A percentile compares a stretch with the other conserved stretches of the same genome.
Evolutionary conservation across 2,888 invertebrate genomes (phyloP).

Genomic region (Rhagonycha fulva): DNA sequence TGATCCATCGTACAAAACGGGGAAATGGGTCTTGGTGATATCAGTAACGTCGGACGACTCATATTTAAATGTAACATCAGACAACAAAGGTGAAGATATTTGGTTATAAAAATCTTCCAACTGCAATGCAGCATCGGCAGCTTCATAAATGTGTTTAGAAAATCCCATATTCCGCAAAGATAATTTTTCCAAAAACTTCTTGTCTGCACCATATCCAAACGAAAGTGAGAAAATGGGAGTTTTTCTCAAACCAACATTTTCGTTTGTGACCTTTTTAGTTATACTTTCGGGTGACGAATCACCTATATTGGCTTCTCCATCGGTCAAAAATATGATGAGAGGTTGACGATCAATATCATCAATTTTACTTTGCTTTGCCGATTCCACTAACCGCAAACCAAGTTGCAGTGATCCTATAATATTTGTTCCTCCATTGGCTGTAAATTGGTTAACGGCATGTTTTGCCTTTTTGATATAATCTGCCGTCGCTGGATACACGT

Average conservation of each 20-base stretch:
- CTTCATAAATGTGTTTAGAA: conserved; percentile 73
- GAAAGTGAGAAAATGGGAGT: conserved; percentile 67
- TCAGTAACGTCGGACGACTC: conserved; percentile 60
- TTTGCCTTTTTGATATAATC: conserved; percentile 65
- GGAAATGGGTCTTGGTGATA: conserved; percentile 61
- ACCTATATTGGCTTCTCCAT: conserved; percentile 68
- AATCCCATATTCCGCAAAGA: conserved; percentile 70
- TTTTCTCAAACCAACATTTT: conserved; percentile 54
- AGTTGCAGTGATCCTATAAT: conserved; percentile 67
- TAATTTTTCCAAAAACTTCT: conserved; percentile 66
- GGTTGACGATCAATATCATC: conserved; percentile 57
- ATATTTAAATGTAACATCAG: conserved; percentile 69
- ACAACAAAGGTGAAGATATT: conserved; percentile 70
- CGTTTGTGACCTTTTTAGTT: conserved; percentile 46
- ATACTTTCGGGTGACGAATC: conserved; percentile 54
- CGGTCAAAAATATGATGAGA: conserved; percentile 68
- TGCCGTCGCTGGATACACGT: conserved; percentile 59
- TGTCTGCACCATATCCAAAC: conserved; percentile 73
- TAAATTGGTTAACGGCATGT: conserved; percentile 60
- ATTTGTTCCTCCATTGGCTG: conserved; percentile 67
- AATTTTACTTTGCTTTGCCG: conserved; percentile 33
- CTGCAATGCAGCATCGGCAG: conserved; percentile 69
- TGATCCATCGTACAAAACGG: conserved; percentile 64
- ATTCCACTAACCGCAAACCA: conserved; percentile 49
- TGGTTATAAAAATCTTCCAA: conserved; percentile 69